Evolutionary conservation across 2,888 invertebrate genomes (phyloP).

Genomic region (Drosophila recens): DNA sequence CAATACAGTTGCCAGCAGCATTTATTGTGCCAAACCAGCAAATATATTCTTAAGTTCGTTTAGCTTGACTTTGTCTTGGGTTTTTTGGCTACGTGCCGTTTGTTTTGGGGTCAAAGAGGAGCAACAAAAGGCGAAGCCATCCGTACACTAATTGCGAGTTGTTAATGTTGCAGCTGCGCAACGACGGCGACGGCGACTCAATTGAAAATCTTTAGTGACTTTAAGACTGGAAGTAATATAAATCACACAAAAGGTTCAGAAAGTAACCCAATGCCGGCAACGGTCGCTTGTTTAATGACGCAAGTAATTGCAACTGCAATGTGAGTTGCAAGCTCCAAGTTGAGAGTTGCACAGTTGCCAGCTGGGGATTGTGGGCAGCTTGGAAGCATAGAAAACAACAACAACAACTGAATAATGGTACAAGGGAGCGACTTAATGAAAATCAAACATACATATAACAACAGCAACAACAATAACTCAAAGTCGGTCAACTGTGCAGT

Average conservation of each 20-base stretch:
- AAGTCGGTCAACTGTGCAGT: constrained; percentile 64
- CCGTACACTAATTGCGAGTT: constrained; percentile 56
- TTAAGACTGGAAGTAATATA: constrained; percentile 72
- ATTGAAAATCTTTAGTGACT: constrained; percentile 71
- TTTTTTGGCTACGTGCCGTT: constrained; percentile 58
- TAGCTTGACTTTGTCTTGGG: constrained; percentile 17
- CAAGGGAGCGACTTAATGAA: constrained; percentile 75
- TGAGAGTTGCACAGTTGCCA: constrained; percentile 40
- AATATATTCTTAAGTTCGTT: constrained; percentile 32
- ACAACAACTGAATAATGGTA: constrained; percentile 31
- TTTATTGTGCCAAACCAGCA: constrained; percentile 15
- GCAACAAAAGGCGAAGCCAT: constrained; percentile 31
- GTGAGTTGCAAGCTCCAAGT: constrained; percentile 45
- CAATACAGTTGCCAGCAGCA: neutral
- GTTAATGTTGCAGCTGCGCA: constrained; percentile 58
- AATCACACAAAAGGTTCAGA: constrained; percentile 75
- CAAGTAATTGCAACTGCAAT: constrained; percentile 69
- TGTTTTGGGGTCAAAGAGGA: constrained; percentile 36
- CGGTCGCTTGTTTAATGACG: constrained; percentile 73
- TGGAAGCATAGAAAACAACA: constrained; percentile 30
- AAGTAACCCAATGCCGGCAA: constrained; percentile 58
- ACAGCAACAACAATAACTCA: constrained; percentile 42
- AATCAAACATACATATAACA: constrained; percentile 68
- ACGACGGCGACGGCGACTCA: constrained; percentile 39
- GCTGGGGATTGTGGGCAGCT: constrained; percentile 44